These are phyloP conservation scores for Netelia melanura DNA, from an alignment of 2,888 invertebrate species.

Conservation along the genomic window DNA sequence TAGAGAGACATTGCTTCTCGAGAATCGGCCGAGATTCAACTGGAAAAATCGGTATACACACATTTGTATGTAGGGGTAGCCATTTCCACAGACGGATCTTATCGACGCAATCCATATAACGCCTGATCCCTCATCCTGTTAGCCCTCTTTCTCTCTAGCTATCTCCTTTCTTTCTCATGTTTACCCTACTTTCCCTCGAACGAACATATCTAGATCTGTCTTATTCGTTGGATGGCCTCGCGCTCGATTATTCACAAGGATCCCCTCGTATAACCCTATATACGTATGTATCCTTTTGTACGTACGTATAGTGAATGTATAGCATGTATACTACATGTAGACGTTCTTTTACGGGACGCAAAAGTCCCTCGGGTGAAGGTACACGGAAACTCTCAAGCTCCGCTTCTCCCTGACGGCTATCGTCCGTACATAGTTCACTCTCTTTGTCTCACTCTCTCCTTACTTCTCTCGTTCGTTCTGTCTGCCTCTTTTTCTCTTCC, in stretches of 20 bases:
- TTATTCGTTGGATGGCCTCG: conserved; percentile 30
- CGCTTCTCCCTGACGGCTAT: conserved; percentile 33
- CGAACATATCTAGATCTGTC: conserved; percentile 21
- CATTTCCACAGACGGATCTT: conserved; percentile 7
- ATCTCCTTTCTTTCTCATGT: conserved; percentile 8
- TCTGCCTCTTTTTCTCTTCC: not conserved
- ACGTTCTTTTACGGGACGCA: conserved; percentile 33
- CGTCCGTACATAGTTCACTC: conserved; percentile 3
- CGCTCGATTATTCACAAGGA: conserved; percentile 60
- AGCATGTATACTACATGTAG: not conserved
- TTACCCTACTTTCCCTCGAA: not conserved
- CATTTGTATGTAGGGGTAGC: conserved; percentile 3
- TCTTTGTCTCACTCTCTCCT: conserved; percentile 15
- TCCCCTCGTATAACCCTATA: conserved; percentile 9
- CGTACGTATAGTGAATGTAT: conserved; percentile 26
- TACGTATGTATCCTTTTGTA: not conserved
- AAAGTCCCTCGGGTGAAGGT: conserved; percentile 25
- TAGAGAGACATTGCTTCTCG: conserved; percentile 2
- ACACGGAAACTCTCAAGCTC: conserved; percentile 33
- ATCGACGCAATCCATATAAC: conserved; percentile 12
- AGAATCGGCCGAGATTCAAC: conserved; percentile 19
- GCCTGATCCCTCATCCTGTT: not conserved
- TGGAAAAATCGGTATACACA: conserved; percentile 9
- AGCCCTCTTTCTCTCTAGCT: not conserved
- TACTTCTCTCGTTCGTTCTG: not conserved